Base-by-base conservation (phyloP, 2,888 invertebrate genomes). In the Phania funesta region DNA sequence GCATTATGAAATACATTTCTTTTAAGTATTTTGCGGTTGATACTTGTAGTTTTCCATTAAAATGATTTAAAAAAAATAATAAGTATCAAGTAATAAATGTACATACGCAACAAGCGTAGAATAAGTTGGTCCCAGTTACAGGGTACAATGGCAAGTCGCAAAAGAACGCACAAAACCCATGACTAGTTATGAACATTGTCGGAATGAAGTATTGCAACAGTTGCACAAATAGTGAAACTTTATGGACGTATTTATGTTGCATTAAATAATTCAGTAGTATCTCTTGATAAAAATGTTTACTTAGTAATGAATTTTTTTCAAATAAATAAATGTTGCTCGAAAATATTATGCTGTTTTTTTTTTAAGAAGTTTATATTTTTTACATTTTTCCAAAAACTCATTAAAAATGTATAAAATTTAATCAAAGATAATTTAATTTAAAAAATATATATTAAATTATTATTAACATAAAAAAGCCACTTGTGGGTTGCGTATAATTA, bases 1-100 rank as follows among this genome's bases (percentile, higher is more conserved):
- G 64, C 64, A 64, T 70, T 64, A 75, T 65, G 32, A 75, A 65
- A 75, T 65, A 65, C 70, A 64, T 58, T 65, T 71, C 38, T 35
- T 75, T 70, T 38, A 58, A 75, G 70, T 75, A 50, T 16, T 75
- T 58, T 80, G 80, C 75, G 75, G 75, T 75, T 52, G 52, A 65
- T 80, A 70, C 41, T 77, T 60, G 48, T 50, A 58, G 22, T 29
- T 58, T 67, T 50, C 16, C 65, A 58, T 65, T 76, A 58, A 67
- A 58, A 60, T 76, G 24, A 76, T 56, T 50, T 67, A 62, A 76
- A 52, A 20, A 67, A 24, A 50, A 58, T 44, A n/a, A n/a, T n/a
- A n/a, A n/a, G n/a, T n/a, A n/a, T 38, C 18, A 56, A 75, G 26
- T 67, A 41, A 50, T 67, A 67, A 76, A 67, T 67, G 60, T 76